Conservation (phyloP, 2,113 vertebrate species). For the Cavia aperea region DNA sequence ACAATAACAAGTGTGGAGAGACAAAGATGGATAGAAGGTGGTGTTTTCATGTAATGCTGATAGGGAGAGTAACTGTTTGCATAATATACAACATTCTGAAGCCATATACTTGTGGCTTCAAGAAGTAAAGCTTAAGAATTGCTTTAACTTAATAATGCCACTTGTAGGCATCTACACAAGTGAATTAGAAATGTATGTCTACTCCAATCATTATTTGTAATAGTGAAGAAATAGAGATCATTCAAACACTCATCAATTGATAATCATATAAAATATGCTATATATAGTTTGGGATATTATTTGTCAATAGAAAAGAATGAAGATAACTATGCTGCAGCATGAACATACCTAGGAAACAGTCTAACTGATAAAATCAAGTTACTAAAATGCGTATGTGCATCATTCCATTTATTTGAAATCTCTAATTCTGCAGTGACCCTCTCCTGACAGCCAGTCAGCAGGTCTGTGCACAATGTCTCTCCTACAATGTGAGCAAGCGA, state of each 20-base stretch:
- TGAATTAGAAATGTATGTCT: neutral
- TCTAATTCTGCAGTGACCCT: neutral
- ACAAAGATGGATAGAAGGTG: neutral
- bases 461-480: neutral
- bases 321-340: neutral
- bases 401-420: neutral
- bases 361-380: neutral
- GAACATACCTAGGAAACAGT: neutral
- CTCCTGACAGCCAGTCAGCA: accelerated
- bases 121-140: neutral
- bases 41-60: neutral
- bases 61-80: neutral
- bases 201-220: neutral
- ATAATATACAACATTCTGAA: neutral
- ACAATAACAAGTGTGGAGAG: neutral
- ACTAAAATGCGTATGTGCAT: neutral
- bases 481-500: neutral
- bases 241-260: neutral
- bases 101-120: neutral
- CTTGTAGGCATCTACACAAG: neutral
- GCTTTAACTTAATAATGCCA: neutral
- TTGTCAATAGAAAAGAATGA: neutral
- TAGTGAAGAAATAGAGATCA: neutral
- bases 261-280: neutral
- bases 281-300: neutral